phyloP scores from a whole-genome alignment of 2,888 invertebrate genomes.

The Mesorhabditis sp. region DNA sequence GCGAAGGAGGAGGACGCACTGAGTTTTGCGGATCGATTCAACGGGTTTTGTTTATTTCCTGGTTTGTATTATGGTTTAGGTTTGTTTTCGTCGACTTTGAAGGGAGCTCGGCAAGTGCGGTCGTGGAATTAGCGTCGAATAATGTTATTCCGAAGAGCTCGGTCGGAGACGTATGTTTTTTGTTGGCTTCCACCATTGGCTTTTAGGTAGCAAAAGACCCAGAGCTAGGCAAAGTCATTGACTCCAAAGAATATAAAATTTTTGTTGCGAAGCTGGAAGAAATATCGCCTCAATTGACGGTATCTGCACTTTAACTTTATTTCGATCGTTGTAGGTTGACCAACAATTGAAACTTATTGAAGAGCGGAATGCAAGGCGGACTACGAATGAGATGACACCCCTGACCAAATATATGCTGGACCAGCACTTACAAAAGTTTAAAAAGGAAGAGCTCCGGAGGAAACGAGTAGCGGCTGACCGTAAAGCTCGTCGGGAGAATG shows the following conservation, averaged over 20 bases:
- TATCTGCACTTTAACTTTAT: background rate
- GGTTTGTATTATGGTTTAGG: background rate
- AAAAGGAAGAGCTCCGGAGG: background rate
- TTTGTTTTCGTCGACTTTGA: slow-evolving; percentile 3
- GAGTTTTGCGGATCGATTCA: slow-evolving; percentile 4
- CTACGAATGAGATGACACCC: background rate
- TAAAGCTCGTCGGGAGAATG: background rate
- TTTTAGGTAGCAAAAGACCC: background rate
- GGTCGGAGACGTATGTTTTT: no score
- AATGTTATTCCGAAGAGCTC: background rate
- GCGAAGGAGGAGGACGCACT: background rate
- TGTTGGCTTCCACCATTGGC: background rate
- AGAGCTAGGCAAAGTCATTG: background rate
- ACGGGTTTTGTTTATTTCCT: background rate
- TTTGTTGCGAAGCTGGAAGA: background rate
- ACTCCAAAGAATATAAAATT: background rate
- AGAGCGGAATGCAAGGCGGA: background rate
- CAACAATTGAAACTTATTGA: slow-evolving; percentile 1
- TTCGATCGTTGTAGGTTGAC: background rate
- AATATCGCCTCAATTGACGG: background rate
- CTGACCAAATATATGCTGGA: background rate
- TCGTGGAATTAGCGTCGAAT: background rate
- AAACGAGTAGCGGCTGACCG: background rate
- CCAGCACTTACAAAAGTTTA: background rate
- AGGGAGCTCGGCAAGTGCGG: background rate